These are phyloP conservation scores for Irena cyanogastra DNA, from an alignment of 2,113 vertebrate species.

Conservation along the genomic window DNA sequence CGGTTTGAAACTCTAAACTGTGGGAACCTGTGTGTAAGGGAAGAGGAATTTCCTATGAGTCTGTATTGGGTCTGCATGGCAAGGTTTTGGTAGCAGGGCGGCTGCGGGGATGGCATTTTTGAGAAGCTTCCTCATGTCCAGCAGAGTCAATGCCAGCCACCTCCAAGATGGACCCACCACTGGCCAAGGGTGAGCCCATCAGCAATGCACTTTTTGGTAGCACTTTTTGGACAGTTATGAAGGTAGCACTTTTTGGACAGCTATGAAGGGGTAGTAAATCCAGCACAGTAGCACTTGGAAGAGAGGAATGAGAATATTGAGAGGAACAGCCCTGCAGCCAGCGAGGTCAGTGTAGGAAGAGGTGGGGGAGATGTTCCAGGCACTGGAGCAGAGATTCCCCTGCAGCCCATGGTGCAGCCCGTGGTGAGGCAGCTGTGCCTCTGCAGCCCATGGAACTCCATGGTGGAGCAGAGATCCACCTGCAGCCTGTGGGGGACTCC, in stretches of 20 bases:
- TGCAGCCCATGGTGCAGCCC: rapidly evolving
- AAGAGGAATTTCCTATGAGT: neutral
- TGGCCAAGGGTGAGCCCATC: neutral
- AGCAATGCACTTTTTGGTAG: rapidly evolving
- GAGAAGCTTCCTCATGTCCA: neutral
- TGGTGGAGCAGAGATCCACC: neutral
- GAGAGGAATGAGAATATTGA: neutral
- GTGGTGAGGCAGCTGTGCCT: neutral
- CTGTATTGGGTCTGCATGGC: neutral
- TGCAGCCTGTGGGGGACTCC: neutral
- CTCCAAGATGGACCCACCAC: rapidly evolving
- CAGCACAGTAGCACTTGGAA: neutral
- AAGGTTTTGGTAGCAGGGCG: neutral
- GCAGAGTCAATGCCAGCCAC: neutral
- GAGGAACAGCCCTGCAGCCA: neutral
- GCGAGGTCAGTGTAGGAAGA: neutral
- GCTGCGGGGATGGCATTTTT: neutral
- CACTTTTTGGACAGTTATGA: neutral
- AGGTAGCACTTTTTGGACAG: neutral
- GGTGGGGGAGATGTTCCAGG: neutral
- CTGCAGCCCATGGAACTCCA: neutral
- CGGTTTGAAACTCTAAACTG: neutral
- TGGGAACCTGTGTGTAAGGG: neutral
- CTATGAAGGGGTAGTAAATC: neutral
- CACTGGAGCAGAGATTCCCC: rapidly evolving